Base-by-base conservation (phyloP, 1,140 invertebrate species). In the Anastrepha obliqua region DNA sequence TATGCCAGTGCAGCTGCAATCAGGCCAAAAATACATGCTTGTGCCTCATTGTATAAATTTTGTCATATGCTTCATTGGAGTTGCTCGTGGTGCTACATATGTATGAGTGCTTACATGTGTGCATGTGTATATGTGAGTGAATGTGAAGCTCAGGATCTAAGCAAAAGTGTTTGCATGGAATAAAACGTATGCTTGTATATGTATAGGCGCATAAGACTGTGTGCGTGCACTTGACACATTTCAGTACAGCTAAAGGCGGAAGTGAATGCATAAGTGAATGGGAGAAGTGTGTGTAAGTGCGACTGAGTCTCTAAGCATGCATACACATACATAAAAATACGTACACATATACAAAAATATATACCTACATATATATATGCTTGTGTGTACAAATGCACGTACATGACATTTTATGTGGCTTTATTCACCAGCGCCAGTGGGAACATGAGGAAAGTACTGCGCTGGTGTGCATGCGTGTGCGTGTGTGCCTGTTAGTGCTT, bases 201-300 rank as follows among this genome's bases (percentile, higher is more conserved):
- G 17, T 74, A 42, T 74, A 8, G 13, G 64, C 64, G 20, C n/a
- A 29, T 65, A 65, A 29, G 20, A 7, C 20, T 65, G 88, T 89
- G 81, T 74, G 65, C 17, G 74, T 86, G 88, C 70, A 20, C 60
- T 90, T 74, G 59, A 85, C 51, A 85, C 81, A 85, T 85, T 85
- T 85, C 81, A 58, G 59, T 9, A 15, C 17, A 51, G 39, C 81
- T 15, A 85, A 62, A 59, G 81, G 81, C 81, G 81, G 59, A 85
- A 59, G 81, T 85, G 81, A 59, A 62, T 59, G 55, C 59, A 62
- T 62, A 59, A 62, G 51, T 58, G 59, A 59, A 42, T 85, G 8
- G 9, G 20, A 15, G 9, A 29, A n/a, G 65, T 85, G 13, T 85
- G 1, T 85, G 47, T 85, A n/a, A 29, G 17, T 85, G 44, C 44